Evolutionary conservation across 2,113 vertebrate species (phyloP).

Genomic region (Puma concolor): DNA sequence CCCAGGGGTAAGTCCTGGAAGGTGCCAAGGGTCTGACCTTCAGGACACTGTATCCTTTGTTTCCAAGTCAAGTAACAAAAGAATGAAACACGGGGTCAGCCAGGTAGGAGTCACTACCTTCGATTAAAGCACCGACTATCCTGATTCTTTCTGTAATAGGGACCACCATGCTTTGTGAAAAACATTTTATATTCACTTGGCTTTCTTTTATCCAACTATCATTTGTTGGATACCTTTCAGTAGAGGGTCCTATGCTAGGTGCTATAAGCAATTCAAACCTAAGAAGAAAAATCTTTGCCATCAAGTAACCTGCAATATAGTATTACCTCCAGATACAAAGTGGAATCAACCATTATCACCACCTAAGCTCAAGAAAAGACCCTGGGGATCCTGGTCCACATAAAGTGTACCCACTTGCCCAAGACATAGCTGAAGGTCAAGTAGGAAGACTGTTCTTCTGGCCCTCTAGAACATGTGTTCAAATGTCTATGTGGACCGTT

Average conservation of each 20-base stretch:
- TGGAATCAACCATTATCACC: background rate
- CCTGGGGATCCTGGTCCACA: background rate
- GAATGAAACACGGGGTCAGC: background rate
- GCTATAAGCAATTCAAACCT: background rate
- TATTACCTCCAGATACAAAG: background rate
- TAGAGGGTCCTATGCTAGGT: background rate
- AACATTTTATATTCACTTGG: background rate
- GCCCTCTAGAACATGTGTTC: background rate
- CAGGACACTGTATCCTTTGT: background rate
- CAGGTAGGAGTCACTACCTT: background rate
- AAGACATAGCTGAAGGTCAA: background rate
- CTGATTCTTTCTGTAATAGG: background rate
- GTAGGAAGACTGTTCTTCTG: background rate
- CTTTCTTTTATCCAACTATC: background rate
- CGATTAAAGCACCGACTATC: background rate
- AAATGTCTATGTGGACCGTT: background rate
- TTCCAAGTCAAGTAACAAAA: background rate
- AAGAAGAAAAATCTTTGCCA: background rate
- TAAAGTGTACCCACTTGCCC: background rate
- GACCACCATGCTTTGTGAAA: background rate
- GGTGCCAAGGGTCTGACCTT: background rate
- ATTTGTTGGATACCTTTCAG: background rate
- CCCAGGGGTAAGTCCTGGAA: background rate
- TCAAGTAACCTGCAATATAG: background rate
- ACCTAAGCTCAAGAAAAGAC: background rate